Conservation (phyloP, 2,888 invertebrate genomes). For the Xestobium rufovillosum region DNA sequence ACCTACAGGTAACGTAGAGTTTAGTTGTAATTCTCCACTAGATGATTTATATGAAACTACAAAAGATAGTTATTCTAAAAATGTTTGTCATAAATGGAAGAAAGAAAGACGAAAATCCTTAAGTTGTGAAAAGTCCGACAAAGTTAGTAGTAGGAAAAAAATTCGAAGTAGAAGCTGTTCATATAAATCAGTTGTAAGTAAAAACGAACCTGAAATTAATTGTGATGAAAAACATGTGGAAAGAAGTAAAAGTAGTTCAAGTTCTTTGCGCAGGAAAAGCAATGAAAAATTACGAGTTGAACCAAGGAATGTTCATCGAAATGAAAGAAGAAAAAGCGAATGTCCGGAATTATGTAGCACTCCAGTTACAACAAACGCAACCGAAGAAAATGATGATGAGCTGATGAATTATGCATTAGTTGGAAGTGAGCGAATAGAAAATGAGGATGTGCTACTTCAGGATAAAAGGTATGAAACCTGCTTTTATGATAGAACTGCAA, state of each 20-base stretch:
- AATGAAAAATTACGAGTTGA: no score
- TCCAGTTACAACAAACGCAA: slow-evolving; percentile 4
- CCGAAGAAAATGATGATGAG: slow-evolving; percentile 24
- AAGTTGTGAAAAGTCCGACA: background rate
- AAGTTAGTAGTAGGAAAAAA: background rate
- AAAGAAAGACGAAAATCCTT: background rate
- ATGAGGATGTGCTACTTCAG: no score
- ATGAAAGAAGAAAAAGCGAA: slow-evolving; percentile 1
- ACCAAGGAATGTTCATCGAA: background rate
- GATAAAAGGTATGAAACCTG: no score
- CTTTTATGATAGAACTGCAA: no score
- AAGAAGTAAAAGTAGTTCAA: background rate
- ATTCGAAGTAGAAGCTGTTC: background rate
- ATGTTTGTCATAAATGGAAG: background rate
- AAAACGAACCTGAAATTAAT: background rate
- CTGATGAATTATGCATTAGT: slow-evolving; percentile 31
- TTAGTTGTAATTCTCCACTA: no score
- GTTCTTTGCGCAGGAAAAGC: background rate
- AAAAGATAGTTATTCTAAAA: background rate
- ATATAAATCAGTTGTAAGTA: background rate
- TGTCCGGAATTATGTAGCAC: slow-evolving; percentile 2
- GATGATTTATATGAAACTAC: slow-evolving; percentile 8
- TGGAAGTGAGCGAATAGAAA: slow-evolving; percentile 24
- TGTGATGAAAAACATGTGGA: background rate
- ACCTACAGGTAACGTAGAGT: background rate